phyloP scores from a whole-genome alignment of 2,113 vertebrate genomes.

The Paramisgurnus dabryanus region DNA sequence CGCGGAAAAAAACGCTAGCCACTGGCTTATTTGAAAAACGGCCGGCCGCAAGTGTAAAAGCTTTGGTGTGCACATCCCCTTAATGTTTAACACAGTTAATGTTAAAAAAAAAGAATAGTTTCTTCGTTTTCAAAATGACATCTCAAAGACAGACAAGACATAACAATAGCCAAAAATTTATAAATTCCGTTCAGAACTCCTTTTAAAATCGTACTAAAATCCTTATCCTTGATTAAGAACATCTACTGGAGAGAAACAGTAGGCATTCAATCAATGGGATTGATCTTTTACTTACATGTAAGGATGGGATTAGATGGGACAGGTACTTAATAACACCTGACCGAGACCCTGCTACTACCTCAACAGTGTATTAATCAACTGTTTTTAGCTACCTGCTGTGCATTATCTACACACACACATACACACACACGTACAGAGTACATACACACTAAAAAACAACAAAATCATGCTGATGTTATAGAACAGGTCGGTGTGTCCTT shows the following conservation, averaged over 20 bases:
- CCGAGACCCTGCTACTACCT: not conserved
- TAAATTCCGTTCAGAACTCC: not conserved
- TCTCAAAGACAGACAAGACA: too few relatives aligned
- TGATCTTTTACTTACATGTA: conserved; percentile 8
- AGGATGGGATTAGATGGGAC: not conserved
- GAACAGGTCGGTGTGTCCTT: conserved; percentile 24
- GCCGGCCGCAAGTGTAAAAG: too few relatives aligned
- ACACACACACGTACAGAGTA: not conserved
- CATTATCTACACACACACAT: not conserved
- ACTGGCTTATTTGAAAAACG: too few relatives aligned
- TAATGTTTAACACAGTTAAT: too few relatives aligned
- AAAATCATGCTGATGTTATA: conserved; percentile 3
- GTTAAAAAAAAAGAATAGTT: too few relatives aligned
- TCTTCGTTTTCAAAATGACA: too few relatives aligned
- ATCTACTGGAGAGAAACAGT: not conserved
- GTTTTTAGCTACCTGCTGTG: conserved; percentile 17
- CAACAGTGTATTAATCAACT: conserved; percentile 36
- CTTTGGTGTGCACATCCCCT: too few relatives aligned
- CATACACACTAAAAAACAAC: not conserved
- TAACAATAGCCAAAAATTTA: too few relatives aligned
- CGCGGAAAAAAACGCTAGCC: too few relatives aligned
- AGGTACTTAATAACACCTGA: conserved; percentile 15
- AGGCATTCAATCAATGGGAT: conserved; percentile 8
- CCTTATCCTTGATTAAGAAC: not conserved
- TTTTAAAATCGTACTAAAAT: not conserved